phyloP scores from a whole-genome alignment of 2,888 invertebrate genomes.

The Drosophila colorata region DNA sequence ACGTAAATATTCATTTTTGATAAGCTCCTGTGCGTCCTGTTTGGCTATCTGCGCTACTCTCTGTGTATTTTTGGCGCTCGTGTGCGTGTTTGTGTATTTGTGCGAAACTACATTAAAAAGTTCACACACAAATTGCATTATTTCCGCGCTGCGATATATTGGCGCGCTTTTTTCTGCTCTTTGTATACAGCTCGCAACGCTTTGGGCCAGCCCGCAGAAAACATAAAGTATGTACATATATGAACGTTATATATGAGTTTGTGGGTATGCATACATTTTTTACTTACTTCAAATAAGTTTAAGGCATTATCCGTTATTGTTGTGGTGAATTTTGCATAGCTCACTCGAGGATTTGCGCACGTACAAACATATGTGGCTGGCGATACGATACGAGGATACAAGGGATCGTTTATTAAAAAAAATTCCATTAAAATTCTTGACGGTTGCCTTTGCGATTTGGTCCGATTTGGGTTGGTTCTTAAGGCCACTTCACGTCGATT shows the following conservation, averaged over 20 bases:
- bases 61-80: conserved; percentile 6
- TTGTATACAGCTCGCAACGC: conserved; percentile 13
- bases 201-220: conserved; percentile 41
- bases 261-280: conserved; percentile 43
- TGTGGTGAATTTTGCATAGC: conserved; percentile 59
- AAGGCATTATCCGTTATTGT: conserved; percentile 32
- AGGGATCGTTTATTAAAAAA: conserved; percentile 55
- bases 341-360: conserved; percentile 24
- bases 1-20: conserved; percentile 75
- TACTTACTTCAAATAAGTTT: conserved; percentile 58
- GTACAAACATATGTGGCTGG: conserved; percentile 18
- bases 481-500: conserved; percentile 57
- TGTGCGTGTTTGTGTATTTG: conserved; percentile 24
- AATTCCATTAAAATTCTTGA: conserved; percentile 62
- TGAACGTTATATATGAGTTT: conserved; percentile 15
- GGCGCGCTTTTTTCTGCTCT: conserved; percentile 58
- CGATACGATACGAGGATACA: conserved; percentile 30
- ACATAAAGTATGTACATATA: conserved; percentile 51
- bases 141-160: conserved; percentile 66
- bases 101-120: conserved; percentile 70
- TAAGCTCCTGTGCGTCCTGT: conserved; percentile 56
- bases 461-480: conserved; percentile 44
- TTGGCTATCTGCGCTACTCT: conserved; percentile 31
- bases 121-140: conserved; percentile 79
- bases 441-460: conserved; percentile 38